A percentile compares a stretch with the other conserved stretches of the same genome.
phyloP scores from a whole-genome alignment of 1,140 invertebrate genomes.

The Drosophila busckii region DNA sequence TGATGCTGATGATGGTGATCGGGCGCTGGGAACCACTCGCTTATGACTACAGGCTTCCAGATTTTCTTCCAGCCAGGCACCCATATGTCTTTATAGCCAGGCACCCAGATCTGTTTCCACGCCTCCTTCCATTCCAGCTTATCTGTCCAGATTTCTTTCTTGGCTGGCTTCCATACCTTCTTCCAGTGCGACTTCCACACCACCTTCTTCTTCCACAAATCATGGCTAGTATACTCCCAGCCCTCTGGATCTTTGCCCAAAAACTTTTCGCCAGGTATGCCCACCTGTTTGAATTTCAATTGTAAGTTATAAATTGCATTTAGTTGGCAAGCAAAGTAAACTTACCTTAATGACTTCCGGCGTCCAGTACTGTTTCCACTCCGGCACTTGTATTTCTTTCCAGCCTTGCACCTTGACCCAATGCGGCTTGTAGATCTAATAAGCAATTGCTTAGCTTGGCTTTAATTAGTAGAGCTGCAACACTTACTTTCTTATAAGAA shows the following conservation, averaged over 20 bases:
- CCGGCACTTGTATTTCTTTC: constrained; percentile 86
- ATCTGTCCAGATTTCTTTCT: constrained; percentile 86
- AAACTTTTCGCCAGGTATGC: constrained; percentile 86
- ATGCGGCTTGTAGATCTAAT: constrained; percentile 83
- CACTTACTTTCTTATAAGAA: constrained; percentile 81
- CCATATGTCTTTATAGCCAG: constrained; percentile 88
- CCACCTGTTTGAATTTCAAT: constrained; percentile 49
- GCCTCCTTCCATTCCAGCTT: constrained; percentile 85
- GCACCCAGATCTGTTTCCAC: constrained; percentile 89
- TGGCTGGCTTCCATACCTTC: constrained; percentile 85
- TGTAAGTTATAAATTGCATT: no score
- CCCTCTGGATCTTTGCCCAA: constrained; percentile 86
- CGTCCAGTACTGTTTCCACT: constrained; percentile 89
- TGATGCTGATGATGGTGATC: constrained; percentile 85
- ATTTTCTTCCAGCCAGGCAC: constrained; percentile 86
- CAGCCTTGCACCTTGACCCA: constrained; percentile 86
- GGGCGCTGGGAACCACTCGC: constrained; percentile 88
- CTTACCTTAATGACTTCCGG: constrained; percentile 83
- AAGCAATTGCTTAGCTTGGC: background rate
- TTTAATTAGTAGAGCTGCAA: no score
- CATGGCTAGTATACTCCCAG: constrained; percentile 88
- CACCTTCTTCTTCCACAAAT: constrained; percentile 89
- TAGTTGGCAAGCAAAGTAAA: no score
- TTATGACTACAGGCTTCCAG: constrained; percentile 89
- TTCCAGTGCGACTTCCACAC: constrained; percentile 89